Conservation (phyloP, 2,113 vertebrate species). For the Manacus vitellinus region DNA sequence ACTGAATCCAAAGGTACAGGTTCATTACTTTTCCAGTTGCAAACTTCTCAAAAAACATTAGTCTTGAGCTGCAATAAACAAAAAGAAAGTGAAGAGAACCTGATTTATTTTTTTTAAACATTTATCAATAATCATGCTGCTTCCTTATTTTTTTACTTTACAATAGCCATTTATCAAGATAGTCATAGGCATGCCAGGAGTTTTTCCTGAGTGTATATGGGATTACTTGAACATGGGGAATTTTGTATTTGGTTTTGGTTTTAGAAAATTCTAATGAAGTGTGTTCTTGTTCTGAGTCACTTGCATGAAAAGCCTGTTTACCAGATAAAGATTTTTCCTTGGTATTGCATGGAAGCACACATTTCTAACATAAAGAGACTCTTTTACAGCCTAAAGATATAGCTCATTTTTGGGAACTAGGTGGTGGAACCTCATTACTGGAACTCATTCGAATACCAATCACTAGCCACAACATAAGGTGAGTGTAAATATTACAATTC, state of each 20-base stretch:
- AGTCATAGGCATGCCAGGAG: not conserved
- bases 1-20: not conserved
- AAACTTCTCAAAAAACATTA: not conserved
- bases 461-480: slow-evolving; percentile 82
- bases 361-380: not conserved
- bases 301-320: not conserved
- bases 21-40: not conserved
- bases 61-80: not conserved
- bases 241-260: not conserved
- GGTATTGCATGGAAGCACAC: not conserved
- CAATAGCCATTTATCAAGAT: not conserved
- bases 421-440: slow-evolving; percentile 89
- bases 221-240: not conserved
- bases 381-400: slow-evolving; percentile 89
- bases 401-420: slow-evolving; percentile 95
- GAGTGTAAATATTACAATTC: not conserved
- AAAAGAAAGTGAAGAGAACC: not conserved
- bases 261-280: not conserved
- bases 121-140: not conserved
- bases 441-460: slow-evolving; percentile 90
- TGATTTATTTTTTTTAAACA: not conserved
- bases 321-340: not conserved
- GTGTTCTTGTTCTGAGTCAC: not conserved
- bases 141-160: not conserved
- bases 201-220: not conserved